Base-by-base conservation (phyloP, 2,797 vertebrate species). In the Aselliscus stoliczkanus region DNA sequence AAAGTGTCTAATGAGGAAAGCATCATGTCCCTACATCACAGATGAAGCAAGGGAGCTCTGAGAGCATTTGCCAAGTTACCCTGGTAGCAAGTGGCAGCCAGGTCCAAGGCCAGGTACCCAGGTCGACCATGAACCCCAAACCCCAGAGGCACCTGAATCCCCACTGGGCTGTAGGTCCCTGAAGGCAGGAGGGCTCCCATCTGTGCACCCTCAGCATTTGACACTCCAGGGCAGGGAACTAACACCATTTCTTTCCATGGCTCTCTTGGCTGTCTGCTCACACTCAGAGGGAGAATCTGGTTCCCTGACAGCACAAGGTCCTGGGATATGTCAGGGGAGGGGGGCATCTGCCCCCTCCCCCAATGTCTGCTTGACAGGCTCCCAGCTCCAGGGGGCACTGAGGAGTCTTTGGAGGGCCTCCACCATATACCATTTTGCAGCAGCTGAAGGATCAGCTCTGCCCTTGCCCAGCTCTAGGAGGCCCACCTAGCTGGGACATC, bases 401-500 rank as follows among this genome's bases (percentile, higher is more conserved):
- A 11, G 27, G 50, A 4, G 4, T 39, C 73, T 87, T 56, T 1
- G 3, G 10, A 5, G 15, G 58, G 13, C 25, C 44, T 15, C 93
- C 64, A 50, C 1, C 47, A n/a, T 81, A 3, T 2, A 5, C 39
- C 21, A 13, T n/a, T 50, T 83, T n/a, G 29, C 58, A 81, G 73
- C 67, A 44, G 18, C 15, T n/a, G 44, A 2, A 11, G 27, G 52
- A 25, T 42, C 4, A 4, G 17, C 29, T 47, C 54, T 64, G 8
- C 31, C 50, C n/a, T n/a, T 44, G 47, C 9, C 47, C 1, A 10
- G 20, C 52, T 75, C 52, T 10, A 0, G 4, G 62, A 42, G 42
- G 29, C 23, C 58, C 81, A 82, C 98, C 72, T 87, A 98, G 99
- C 99, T 99, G 99, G 75, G 99, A 99, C 96, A 99, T 98, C 73